These are phyloP conservation scores for Trichogramma evanescens DNA, from an alignment of 2,888 invertebrate species.

Conservation along the genomic window DNA sequence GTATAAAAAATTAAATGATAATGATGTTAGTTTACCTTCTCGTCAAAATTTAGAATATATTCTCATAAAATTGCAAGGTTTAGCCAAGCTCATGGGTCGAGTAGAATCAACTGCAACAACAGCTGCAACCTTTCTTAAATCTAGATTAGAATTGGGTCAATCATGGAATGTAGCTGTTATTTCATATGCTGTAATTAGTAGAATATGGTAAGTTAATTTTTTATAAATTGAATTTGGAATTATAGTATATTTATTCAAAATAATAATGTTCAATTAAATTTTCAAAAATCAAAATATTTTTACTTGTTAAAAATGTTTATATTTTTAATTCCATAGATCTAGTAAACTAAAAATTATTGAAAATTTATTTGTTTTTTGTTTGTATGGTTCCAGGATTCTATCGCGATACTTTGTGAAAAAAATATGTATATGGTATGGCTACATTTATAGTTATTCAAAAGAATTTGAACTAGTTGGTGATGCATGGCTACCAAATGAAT, in stretches of 20 bases:
- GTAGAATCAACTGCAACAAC: conserved; percentile 49
- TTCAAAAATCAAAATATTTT: background rate
- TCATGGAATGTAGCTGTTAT: conserved; percentile 54
- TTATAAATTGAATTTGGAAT: background rate
- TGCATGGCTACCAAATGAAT: conserved; percentile 49
- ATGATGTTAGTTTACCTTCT: conserved; percentile 50
- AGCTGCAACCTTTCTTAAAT: conserved; percentile 51
- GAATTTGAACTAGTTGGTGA: conserved; percentile 49
- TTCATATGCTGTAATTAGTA: conserved; percentile 52
- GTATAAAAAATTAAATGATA: conserved; percentile 30
- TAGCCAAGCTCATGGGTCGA: conserved; percentile 53
- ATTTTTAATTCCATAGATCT: background rate
- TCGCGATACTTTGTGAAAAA: conserved; percentile 49
- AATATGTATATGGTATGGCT: conserved; percentile 51
- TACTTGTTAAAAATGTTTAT: background rate
- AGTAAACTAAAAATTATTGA: background rate
- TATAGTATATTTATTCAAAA: background rate
- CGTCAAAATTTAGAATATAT: conserved; percentile 56
- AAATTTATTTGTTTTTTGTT: background rate
- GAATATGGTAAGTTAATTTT: conserved; percentile 48
- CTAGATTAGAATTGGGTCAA: conserved; percentile 52
- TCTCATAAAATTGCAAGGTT: conserved; percentile 52
- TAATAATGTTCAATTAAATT: background rate
- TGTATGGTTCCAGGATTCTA: conserved; percentile 40
- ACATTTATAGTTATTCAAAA: conserved; percentile 44